These are phyloP conservation scores for Liparis tanakae DNA, from an alignment of 2,797 vertebrate genomes.

Conservation along the genomic window DNA sequence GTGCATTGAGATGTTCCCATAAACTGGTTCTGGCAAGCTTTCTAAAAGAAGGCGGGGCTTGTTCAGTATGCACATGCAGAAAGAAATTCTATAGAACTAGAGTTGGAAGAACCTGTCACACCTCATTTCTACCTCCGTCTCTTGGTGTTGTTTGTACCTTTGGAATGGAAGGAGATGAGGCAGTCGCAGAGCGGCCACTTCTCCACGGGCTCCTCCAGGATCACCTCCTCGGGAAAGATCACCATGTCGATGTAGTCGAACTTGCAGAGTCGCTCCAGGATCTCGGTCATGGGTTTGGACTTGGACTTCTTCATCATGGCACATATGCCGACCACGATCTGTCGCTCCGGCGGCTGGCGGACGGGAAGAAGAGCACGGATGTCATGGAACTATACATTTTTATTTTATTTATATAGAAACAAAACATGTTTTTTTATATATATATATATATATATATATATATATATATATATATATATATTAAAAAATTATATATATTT, in stretches of 20 bases:
- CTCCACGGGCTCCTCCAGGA: conserved; percentile 94
- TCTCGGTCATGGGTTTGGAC: conserved; percentile 98
- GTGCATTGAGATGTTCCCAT: too few relatives aligned
- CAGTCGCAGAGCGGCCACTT: conserved; percentile 97
- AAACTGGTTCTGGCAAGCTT: too few relatives aligned
- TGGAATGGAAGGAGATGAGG: conserved; percentile 98
- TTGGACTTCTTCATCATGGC: conserved; percentile 99
- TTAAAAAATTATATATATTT: too few relatives aligned
- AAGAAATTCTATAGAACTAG: too few relatives aligned
- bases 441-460: too few relatives aligned
- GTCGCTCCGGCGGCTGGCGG: conserved; percentile 89
- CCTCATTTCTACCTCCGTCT: too few relatives aligned
- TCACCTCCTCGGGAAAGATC: conserved; percentile 95
- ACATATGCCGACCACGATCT: conserved; percentile 97
- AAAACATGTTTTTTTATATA: too few relatives aligned
- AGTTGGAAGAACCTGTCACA: too few relatives aligned
- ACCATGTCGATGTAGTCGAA: conserved; percentile 96
- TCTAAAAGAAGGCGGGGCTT: too few relatives aligned
- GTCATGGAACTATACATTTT: neutral
- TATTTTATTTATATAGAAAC: too few relatives aligned
- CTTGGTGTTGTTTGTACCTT: conserved; percentile 82
- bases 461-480: too few relatives aligned
- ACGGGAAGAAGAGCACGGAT: neutral
- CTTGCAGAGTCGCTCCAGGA: conserved; percentile 95
- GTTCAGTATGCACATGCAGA: too few relatives aligned